Conservation (phyloP, 2,888 invertebrate species). For the Sympetrum striolatum region DNA sequence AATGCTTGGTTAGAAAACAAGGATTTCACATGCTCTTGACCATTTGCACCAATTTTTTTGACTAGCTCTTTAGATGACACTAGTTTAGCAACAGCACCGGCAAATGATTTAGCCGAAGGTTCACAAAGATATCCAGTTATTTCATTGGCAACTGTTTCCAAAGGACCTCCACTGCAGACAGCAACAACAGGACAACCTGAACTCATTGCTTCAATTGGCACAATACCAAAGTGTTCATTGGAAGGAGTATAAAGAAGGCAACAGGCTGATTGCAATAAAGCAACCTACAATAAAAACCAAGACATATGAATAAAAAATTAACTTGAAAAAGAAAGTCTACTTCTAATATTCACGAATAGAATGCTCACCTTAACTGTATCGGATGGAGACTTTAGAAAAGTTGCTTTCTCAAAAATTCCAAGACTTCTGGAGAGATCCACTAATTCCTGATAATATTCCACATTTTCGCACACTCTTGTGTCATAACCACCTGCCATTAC, state of each 20-base stretch:
- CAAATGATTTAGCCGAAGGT: constrained; percentile 73
- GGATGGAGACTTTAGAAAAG: constrained; percentile 85
- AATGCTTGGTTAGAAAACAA: constrained; percentile 88
- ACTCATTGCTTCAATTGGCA: constrained; percentile 98
- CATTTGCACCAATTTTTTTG: constrained; percentile 76
- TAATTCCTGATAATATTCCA: constrained; percentile 82
- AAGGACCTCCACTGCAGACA: constrained; percentile 93
- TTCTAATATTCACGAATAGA: background rate
- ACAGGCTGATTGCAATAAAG: constrained; percentile 75
- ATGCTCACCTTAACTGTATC: constrained; percentile 74
- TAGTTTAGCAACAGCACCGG: constrained; percentile 75
- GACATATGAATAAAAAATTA: background rate
- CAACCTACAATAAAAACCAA: background rate
- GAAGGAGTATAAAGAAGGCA: constrained; percentile 94
- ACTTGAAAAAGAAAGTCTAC: background rate
- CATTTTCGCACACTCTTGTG: constrained; percentile 83
- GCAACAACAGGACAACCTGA: constrained; percentile 92
- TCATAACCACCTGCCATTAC: constrained; percentile 98
- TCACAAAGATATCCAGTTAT: constrained; percentile 83
- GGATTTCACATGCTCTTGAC: constrained; percentile 75
- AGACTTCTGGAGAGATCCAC: constrained; percentile 54
- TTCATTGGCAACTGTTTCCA: constrained; percentile 84
- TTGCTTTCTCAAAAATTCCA: constrained; percentile 74
- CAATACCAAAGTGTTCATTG: constrained; percentile 99
- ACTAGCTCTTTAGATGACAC: constrained; percentile 68